Conservation (phyloP, 2,797 vertebrate species). For the Darevskia mixta region DNA sequence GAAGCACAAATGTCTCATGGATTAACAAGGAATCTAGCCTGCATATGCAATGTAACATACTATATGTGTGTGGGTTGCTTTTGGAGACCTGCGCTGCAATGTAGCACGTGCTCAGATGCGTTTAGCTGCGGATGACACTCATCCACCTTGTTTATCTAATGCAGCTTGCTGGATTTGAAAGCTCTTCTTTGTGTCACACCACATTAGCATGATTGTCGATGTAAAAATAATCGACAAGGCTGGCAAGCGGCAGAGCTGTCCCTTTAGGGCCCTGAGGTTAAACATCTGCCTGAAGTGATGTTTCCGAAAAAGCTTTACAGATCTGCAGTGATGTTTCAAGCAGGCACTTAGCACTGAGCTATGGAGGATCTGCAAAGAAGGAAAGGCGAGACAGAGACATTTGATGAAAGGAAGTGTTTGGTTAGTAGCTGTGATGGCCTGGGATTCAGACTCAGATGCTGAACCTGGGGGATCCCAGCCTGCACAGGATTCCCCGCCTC, state of each 20-base stretch:
- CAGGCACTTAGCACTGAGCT: slow-evolving; percentile 58
- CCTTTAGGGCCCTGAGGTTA: slow-evolving; percentile 69
- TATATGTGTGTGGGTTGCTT: not conserved
- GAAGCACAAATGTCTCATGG: fast-evolving
- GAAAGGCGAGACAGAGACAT: slow-evolving; percentile 41
- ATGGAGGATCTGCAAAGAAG: slow-evolving; percentile 29
- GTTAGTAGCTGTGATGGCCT: slow-evolving; percentile 33
- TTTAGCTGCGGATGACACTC: slow-evolving; percentile 33
- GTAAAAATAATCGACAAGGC: slow-evolving; percentile 77
- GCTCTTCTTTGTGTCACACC: slow-evolving; percentile 63
- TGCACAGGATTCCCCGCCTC: too few relatives aligned
- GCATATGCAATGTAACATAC: not conserved
- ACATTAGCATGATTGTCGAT: slow-evolving; percentile 64
- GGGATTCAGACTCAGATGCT: too few relatives aligned
- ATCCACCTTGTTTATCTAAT: slow-evolving; percentile 66
- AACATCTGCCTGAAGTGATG: slow-evolving; percentile 74
- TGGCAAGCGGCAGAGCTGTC: slow-evolving; percentile 54
- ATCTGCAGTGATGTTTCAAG: slow-evolving; percentile 55
- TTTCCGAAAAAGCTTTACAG: slow-evolving; percentile 74
- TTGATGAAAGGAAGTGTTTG: slow-evolving; percentile 13
- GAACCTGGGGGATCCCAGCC: too few relatives aligned
- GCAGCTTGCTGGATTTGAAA: slow-evolving; percentile 50
- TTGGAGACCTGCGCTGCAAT: too few relatives aligned
- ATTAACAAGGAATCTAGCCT: slow-evolving; percentile 23
- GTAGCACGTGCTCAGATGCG: not conserved